A percentile compares a stretch with the other conserved stretches of the same genome.
Conservation (phyloP, 2,113 vertebrate genomes). For the Caracal caracal region DNA sequence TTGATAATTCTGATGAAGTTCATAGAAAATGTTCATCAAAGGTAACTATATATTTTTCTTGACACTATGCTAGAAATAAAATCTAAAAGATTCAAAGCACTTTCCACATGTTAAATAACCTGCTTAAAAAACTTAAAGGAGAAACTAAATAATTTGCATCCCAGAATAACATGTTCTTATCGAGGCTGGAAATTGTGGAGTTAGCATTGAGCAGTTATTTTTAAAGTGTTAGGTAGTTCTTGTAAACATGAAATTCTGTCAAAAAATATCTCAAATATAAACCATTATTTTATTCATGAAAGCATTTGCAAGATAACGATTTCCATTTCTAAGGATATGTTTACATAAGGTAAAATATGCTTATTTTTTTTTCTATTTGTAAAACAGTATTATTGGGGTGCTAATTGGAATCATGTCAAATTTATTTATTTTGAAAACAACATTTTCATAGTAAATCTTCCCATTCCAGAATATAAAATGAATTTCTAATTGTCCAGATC, state of each 20-base stretch:
- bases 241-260: background rate
- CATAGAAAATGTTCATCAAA: background rate
- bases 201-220: background rate
- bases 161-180: background rate
- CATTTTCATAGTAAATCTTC: conserved; percentile 1
- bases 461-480: background rate
- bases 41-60: background rate
- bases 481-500: background rate
- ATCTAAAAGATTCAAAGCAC: background rate
- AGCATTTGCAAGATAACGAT: background rate
- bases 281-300: background rate
- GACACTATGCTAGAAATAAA: background rate
- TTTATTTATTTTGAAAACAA: background rate
- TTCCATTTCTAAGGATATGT: background rate
- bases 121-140: background rate
- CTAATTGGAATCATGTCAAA: background rate
- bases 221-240: background rate
- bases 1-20: background rate
- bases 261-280: background rate
- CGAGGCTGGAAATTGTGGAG: background rate
- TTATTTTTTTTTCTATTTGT: background rate
- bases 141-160: background rate
- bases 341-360: background rate
- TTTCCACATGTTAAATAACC: conserved; percentile 13
- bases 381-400: conserved; percentile 19